Conservation (phyloP, 1,140 invertebrate species). For the Cecropterus lyciades region DNA sequence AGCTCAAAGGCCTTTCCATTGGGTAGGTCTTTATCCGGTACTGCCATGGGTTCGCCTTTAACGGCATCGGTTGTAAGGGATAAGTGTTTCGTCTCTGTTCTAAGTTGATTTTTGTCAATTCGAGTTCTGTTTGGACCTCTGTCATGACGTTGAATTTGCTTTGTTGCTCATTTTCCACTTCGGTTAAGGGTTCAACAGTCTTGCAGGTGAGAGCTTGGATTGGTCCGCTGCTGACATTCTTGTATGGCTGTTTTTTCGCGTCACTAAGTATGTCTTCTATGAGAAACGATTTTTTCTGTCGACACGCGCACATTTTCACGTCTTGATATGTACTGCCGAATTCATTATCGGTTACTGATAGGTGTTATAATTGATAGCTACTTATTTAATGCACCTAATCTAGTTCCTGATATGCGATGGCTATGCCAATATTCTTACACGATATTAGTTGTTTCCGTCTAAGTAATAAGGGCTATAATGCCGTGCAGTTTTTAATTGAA, state of each 20-base stretch:
- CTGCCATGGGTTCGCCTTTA: conserved; percentile 63
- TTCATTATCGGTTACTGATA: conserved; percentile 67
- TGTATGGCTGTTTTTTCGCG: conserved; percentile 49
- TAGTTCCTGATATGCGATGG: conserved; percentile 52
- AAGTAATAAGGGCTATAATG: conserved; percentile 17
- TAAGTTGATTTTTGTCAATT: conserved; percentile 54
- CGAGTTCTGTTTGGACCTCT: conserved; percentile 57
- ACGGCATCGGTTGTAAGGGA: conserved; percentile 63
- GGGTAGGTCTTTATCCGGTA: conserved; percentile 56
- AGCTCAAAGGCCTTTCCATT: conserved; percentile 53
- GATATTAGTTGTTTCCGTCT: conserved; percentile 6
- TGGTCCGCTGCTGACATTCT: conserved; percentile 52
- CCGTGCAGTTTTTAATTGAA: not conserved
- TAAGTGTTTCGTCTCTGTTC: conserved; percentile 69
- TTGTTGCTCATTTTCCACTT: conserved; percentile 25
- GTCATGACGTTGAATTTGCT: conserved; percentile 49
- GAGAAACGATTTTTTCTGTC: conserved; percentile 72
- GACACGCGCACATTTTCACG: conserved; percentile 74
- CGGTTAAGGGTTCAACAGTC: conserved; percentile 3
- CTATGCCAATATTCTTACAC: conserved; percentile 9
- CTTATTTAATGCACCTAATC: conserved; percentile 77
- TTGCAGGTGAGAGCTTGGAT: conserved; percentile 50
- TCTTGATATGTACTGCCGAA: conserved; percentile 64
- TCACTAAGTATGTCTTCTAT: conserved; percentile 73
- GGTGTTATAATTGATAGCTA: conserved; percentile 76